Evolutionary conservation across 2,797 vertebrate species (phyloP).

Genomic region (Lepidocolaptes lacrymiger): DNA sequence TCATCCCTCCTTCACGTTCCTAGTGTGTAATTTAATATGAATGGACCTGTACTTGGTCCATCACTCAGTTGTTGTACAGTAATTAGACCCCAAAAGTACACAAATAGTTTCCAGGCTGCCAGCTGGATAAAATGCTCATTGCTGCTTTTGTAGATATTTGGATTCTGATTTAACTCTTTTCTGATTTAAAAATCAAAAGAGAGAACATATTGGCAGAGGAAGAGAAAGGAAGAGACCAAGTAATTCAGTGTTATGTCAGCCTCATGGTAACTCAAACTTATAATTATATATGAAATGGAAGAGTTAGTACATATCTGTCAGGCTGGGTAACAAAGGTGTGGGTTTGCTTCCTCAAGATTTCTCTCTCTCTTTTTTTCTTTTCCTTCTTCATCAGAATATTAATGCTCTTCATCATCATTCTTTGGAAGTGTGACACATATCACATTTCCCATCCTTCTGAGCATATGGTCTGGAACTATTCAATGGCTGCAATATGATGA

Average conservation of each 20-base stretch:
- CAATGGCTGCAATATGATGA: conserved; percentile 63
- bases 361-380: not conserved
- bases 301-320: not conserved
- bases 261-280: not conserved
- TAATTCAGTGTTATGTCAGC: not conserved
- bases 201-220: not conserved
- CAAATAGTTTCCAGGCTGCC: not conserved
- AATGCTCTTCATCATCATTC: conserved; percentile 62
- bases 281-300: not conserved
- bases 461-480: conserved; percentile 68
- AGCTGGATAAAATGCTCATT: not conserved
- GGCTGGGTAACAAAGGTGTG: not conserved
- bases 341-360: not conserved
- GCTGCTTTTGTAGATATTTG: not conserved
- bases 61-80: not conserved
- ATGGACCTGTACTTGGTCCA: not conserved
- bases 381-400: conserved; percentile 52
- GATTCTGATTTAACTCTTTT: not conserved
- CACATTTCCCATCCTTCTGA: conserved; percentile 60
- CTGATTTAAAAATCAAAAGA: not conserved
- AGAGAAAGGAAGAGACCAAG: not conserved
- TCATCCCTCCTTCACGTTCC: not conserved
- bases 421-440: conserved; percentile 51
- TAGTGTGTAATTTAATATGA: not conserved
- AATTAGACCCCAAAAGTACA: not conserved